Evolutionary conservation across 2,888 invertebrate genomes (phyloP).

Genomic region (Chaitophorus viminalis): DNA sequence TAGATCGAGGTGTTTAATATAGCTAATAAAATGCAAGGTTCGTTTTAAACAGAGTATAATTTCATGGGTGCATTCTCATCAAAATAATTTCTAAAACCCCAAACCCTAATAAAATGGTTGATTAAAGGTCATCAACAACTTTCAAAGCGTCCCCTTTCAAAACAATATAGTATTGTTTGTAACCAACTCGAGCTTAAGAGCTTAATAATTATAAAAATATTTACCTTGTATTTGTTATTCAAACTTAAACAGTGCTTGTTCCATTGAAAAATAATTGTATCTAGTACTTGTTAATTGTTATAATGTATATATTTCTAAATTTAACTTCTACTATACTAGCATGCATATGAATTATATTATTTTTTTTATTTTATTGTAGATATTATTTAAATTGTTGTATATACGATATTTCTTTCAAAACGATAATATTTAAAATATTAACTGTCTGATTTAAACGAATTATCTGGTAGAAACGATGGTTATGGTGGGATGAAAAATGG

Average conservation of each 20-base stretch:
- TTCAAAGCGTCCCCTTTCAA: conserved; percentile 3
- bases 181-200: background rate
- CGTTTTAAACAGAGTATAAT: conserved; percentile 4
- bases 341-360: background rate
- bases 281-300: background rate
- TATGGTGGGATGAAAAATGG: too few species aligned
- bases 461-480: too few species aligned
- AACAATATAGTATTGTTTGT: conserved; percentile 28
- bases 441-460: too few species aligned
- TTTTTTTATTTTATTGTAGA: background rate
- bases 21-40: background rate
- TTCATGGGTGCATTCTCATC: background rate
- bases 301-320: background rate
- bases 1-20: background rate
- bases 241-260: background rate
- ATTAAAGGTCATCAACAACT: conserved; percentile 38
- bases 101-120: background rate
- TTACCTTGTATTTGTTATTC: background rate
- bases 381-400: background rate
- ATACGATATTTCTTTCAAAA: too few species aligned
- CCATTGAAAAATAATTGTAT: background rate
- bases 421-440: too few species aligned
- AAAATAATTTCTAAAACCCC: background rate
- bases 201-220: background rate
- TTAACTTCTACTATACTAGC: background rate